Evolutionary conservation across 2,888 invertebrate genomes (phyloP).

Genomic region (Ochlodes sylvanus): DNA sequence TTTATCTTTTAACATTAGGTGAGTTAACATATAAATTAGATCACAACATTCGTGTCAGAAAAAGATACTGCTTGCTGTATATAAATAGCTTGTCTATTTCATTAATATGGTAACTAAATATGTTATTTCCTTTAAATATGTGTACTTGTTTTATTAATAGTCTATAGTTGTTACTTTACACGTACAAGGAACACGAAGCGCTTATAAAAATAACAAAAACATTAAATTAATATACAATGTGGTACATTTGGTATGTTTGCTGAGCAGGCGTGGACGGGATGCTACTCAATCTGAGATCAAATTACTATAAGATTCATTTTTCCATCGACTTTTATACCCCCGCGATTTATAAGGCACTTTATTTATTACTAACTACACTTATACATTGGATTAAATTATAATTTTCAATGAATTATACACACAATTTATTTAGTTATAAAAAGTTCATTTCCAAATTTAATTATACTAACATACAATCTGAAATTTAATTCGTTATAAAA

Average conservation of each 20-base stretch:
- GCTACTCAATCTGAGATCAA: conserved; percentile 73
- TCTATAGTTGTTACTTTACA: conserved; percentile 47
- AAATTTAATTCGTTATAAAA: too few species aligned
- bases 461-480: too few species aligned
- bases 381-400: too few species aligned
- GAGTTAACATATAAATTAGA: conserved; percentile 12
- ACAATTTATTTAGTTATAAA: too few species aligned
- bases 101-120: conserved; percentile 12
- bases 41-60: conserved; percentile 7
- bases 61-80: not conserved
- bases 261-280: conserved; percentile 62
- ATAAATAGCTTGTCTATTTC: conserved; percentile 7
- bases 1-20: not conserved
- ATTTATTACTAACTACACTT: not conserved
- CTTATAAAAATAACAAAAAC: conserved; percentile 60
- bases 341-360: conserved; percentile 27
- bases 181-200: conserved; percentile 78
- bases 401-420: too few species aligned
- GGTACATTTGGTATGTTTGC: conserved; percentile 78
- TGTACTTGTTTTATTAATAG: conserved; percentile 17
- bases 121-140: conserved; percentile 19
- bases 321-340: not conserved
- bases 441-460: too few species aligned
- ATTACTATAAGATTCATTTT: conserved; percentile 64
- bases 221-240: conserved; percentile 68